phyloP scores from a whole-genome alignment of 2,113 vertebrate genomes.

The Mastomys coucha region DNA sequence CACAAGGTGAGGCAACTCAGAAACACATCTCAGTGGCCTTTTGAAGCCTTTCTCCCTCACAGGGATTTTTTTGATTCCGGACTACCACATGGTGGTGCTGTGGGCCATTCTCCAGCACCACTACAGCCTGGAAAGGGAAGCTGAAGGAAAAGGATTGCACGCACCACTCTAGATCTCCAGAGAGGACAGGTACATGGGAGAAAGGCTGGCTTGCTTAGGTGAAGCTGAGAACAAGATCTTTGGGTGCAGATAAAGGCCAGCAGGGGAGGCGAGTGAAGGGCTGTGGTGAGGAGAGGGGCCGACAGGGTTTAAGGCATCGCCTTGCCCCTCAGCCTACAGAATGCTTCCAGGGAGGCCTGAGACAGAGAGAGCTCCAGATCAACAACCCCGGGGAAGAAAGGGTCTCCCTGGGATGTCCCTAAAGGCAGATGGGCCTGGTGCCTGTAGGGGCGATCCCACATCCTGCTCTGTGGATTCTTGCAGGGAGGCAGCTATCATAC shows the following conservation, averaged over 20 bases:
- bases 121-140: neutral
- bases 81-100: conserved; percentile 52
- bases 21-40: fast-evolving
- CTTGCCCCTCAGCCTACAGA: neutral
- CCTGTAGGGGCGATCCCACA: fast-evolving
- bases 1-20: too few species aligned
- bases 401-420: neutral
- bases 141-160: fast-evolving
- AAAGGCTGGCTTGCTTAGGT: neutral
- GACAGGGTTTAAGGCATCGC: fast-evolving
- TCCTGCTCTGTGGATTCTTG: fast-evolving
- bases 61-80: fast-evolving
- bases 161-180: neutral
- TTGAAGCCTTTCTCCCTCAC: fast-evolving
- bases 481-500: fast-evolving
- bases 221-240: neutral
- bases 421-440: neutral
- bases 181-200: neutral
- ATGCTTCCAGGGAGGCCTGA: neutral
- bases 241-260: neutral
- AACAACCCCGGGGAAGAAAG: neutral
- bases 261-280: fast-evolving
- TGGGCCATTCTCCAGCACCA: neutral
- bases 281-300: neutral
- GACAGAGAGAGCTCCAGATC: too few species aligned